phyloP scores from a whole-genome alignment of 2,113 vertebrate species.

The Scatophagus argus region DNA sequence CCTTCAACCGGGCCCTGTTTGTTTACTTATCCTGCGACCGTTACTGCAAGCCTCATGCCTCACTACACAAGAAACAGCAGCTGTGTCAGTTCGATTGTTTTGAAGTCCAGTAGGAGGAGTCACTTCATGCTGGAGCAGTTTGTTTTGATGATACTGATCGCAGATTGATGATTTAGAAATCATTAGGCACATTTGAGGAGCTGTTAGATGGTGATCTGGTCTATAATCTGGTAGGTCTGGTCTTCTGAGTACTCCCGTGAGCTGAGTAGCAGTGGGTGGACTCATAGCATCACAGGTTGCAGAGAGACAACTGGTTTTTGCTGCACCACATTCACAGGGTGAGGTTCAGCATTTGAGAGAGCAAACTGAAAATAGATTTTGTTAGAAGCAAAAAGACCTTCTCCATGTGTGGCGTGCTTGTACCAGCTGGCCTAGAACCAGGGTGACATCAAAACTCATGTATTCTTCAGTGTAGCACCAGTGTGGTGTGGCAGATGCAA shows the following conservation, averaged over 20 bases:
- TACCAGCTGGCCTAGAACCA: slow-evolving; percentile 8
- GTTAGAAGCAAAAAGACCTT: slow-evolving; percentile 30
- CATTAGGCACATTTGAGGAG: not conserved
- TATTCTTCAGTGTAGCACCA: not conserved
- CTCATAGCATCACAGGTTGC: not conserved
- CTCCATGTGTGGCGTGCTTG: slow-evolving; percentile 8
- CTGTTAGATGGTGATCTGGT: not conserved
- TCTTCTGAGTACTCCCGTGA: not conserved
- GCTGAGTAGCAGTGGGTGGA: not conserved
- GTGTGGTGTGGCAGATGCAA: not conserved
- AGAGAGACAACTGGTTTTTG: not conserved
- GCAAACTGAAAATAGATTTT: slow-evolving; percentile 49
- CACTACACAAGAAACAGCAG: slow-evolving; percentile 77
- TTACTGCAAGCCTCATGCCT: slow-evolving; percentile 77
- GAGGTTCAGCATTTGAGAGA: slow-evolving; percentile 12
- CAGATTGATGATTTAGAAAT: slow-evolving; percentile 5
- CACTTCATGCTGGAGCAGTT: slow-evolving; percentile 14
- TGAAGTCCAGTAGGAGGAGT: slow-evolving; percentile 62
- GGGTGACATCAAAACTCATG: not conserved
- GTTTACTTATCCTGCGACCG: slow-evolving; percentile 77
- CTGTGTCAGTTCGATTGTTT: slow-evolving; percentile 76
- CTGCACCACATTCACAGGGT: not conserved
- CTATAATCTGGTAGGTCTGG: not conserved
- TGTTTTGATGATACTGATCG: not conserved
- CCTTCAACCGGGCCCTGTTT: slow-evolving; percentile 70